A percentile compares a stretch with the other conserved stretches of the same genome.
Conservation (phyloP, 1,140 invertebrate genomes). For the Zelostemma sp. region DNA sequence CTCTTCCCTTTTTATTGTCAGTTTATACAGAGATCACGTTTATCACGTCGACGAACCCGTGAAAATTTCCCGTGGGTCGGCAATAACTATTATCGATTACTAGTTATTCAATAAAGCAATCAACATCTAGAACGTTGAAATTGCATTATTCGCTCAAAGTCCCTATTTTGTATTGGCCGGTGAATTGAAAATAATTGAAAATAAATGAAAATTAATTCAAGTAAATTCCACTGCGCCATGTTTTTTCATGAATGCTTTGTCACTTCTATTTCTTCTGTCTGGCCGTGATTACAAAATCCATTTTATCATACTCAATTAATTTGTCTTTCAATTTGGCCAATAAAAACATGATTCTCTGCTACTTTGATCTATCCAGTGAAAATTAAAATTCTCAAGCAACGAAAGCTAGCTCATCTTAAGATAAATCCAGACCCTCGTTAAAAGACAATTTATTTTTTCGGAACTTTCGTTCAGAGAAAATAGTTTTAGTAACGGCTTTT, state of each 20-base stretch:
- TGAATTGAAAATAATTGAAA: background rate
- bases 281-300: too few species aligned
- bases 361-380: too few species aligned
- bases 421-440: background rate
- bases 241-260: too few species aligned
- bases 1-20: slow-evolving; percentile 6
- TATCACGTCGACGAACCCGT: slow-evolving; percentile 23
- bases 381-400: too few species aligned
- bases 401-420: too few species aligned
- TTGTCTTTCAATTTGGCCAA: too few species aligned
- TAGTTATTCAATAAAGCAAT: slow-evolving; percentile 62
- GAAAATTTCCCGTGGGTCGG: slow-evolving; percentile 53
- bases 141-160: slow-evolving; percentile 15
- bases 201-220: background rate
- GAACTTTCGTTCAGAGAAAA: slow-evolving; percentile 36
- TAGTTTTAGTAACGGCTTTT: slow-evolving; percentile 35
- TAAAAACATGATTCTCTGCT: too few species aligned
- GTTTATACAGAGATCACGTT: slow-evolving; percentile 44
- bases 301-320: too few species aligned
- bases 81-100: slow-evolving; percentile 53
- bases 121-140: slow-evolving; percentile 43
- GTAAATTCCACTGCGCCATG: background rate
- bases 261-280: too few species aligned
- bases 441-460: slow-evolving; percentile 10
- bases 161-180: background rate